Base-by-base conservation (phyloP, 2,888 invertebrate species). In the Noctua comes region DNA sequence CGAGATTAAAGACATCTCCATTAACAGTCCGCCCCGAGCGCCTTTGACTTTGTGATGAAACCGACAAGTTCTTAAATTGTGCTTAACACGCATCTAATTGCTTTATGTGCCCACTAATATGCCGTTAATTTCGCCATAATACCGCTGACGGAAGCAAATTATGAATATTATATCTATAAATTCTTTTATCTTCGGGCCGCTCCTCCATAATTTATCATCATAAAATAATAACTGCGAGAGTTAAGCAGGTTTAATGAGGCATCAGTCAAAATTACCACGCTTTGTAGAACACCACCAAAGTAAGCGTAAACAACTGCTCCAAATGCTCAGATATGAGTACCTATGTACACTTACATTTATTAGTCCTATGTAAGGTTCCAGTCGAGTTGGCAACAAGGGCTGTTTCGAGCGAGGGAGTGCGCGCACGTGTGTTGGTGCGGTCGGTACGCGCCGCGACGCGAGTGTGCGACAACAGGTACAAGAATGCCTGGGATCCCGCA, bases 231-330 rank as follows among this genome's bases (percentile, higher is more conserved):
- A 94, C 91, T 89, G 92, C 91, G 89, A 91, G 91, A 93, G 86
- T 92, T 94, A 93, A 93, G 91, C 91, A 92, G 87, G 92, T 90
- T 95, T 93, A 94, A 94, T 94, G 93, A 94, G 94, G 93, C 93
- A 92, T 92, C 91, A 86, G 89, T 89, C 90, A 88, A 91, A 93
- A 93, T 94, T 93, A 91, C 91, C 82, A 89, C 90, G 86, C 87
- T 88, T 89, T 90, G 90, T 91, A 89, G 88, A 84, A 87, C 83
- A 79, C 86, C 88, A 89, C 90, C 80, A 90, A 89, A 85, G 88
- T 88, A 86, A 89, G 88, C 91, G 88, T 90, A 88, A 88, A 92
- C 89, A 91, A 88, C 88, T 84, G 90, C 88, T 83, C 83, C 80
- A 86, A 90, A 90, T 86, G 91, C 88, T 89, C 88, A 86, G 90